A percentile compares a stretch with the other conserved stretches of the same genome.
These are phyloP conservation scores for Xerus rutilus DNA, from an alignment of 2,797 vertebrate genomes.

Conservation along the genomic window DNA sequence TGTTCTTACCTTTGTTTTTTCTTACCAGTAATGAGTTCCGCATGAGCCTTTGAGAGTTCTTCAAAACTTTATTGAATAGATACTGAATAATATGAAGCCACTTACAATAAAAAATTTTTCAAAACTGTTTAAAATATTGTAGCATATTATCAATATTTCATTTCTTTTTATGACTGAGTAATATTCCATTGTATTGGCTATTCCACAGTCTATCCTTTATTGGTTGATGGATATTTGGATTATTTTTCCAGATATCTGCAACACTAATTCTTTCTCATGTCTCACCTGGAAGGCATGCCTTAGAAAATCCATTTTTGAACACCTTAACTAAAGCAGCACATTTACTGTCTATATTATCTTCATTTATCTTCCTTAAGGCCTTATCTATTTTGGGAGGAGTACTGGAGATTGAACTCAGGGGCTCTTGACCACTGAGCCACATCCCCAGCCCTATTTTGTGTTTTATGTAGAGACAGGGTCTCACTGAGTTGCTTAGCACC, in stretches of 20 bases:
- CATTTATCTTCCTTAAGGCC: background rate
- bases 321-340: background rate
- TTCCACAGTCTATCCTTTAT: background rate
- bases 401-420: too few relatives aligned
- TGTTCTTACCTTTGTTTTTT: slow-evolving; percentile 47
- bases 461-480: too few relatives aligned
- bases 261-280: background rate
- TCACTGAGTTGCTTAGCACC: too few relatives aligned
- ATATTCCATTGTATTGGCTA: background rate
- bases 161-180: background rate
- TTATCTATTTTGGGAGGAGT: background rate
- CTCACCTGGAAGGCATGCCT: background rate
- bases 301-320: background rate
- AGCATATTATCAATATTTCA: background rate
- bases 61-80: slow-evolving; percentile 49
- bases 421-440: too few relatives aligned
- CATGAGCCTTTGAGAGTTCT: slow-evolving; percentile 25
- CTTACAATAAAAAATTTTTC: slow-evolving; percentile 39
- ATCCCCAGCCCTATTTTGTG: too few relatives aligned
- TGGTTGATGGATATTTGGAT: background rate
- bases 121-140: background rate
- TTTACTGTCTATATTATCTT: background rate
- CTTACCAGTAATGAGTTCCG: slow-evolving; percentile 50
- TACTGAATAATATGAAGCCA: slow-evolving; percentile 46
- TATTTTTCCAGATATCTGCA: background rate